These are phyloP conservation scores for Euphydryas editha DNA, from an alignment of 2,888 invertebrate genomes.

Conservation along the genomic window DNA sequence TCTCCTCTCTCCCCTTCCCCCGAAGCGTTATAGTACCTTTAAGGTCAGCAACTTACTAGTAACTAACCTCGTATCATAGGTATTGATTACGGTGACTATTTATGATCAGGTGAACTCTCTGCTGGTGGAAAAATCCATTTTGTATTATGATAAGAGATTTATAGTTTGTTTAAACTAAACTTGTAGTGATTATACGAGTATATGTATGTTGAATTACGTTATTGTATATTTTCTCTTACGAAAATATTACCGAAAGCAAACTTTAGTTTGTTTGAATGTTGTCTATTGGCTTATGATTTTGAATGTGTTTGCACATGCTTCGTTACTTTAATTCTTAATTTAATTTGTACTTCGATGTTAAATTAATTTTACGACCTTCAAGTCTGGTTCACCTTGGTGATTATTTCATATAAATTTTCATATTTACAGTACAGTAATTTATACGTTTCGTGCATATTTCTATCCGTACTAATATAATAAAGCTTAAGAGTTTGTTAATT, in stretches of 20 bases:
- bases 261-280: slow-evolving; percentile 14
- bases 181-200: neutral
- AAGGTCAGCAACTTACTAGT: too few relatives aligned
- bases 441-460: too few relatives aligned
- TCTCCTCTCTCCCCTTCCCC: too few relatives aligned
- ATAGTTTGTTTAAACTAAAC: slow-evolving; percentile 1
- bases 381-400: too few relatives aligned
- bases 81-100: too few relatives aligned
- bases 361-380: neutral
- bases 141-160: slow-evolving; percentile 3
- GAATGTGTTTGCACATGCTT: neutral
- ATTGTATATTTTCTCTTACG: slow-evolving; percentile 15
- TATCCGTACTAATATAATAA: too few relatives aligned
- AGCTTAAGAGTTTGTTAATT: too few relatives aligned
- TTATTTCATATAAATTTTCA: too few relatives aligned
- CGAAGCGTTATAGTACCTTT: too few relatives aligned
- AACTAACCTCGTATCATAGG: too few relatives aligned
- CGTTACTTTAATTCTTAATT: slow-evolving; percentile 1
- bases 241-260: slow-evolving; percentile 13
- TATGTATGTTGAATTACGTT: slow-evolving; percentile 13
- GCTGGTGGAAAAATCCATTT: slow-evolving; percentile 7
- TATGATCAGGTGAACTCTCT: too few relatives aligned
- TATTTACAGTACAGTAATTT: too few relatives aligned
- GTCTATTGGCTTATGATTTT: slow-evolving; percentile 9
- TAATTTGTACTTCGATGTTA: neutral